A percentile compares a stretch with the other conserved stretches of the same genome.
phyloP scores from a whole-genome alignment of 2,888 invertebrate genomes.

The Ochropacha duplaris region DNA sequence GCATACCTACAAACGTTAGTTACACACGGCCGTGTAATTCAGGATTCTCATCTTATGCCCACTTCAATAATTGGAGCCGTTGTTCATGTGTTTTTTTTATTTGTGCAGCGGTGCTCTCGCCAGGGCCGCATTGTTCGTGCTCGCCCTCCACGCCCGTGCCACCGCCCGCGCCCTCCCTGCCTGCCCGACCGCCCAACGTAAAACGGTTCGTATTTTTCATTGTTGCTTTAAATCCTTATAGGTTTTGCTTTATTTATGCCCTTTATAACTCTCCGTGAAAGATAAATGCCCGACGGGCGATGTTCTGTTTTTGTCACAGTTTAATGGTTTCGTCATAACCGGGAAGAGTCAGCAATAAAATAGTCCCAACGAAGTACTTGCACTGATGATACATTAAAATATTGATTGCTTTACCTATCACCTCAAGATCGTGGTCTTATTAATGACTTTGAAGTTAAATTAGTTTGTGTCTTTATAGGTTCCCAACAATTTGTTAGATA shows the following conservation, averaged over 20 bases:
- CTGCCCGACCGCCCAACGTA: constrained; percentile 58
- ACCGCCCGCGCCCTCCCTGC: constrained; percentile 40
- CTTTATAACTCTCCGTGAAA: constrained; percentile 74
- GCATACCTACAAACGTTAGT: constrained; percentile 36
- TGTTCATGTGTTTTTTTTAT: constrained; percentile 76
- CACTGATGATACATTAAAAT: constrained; percentile 1
- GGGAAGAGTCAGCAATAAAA: constrained; percentile 15
- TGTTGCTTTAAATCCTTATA: constrained; percentile 81
- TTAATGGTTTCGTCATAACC: constrained; percentile 50
- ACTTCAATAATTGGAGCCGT: constrained; percentile 81
- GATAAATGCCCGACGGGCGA: constrained; percentile 70
- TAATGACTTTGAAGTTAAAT: no score
- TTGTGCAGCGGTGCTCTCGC: constrained; percentile 72
- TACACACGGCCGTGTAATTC: constrained; percentile 43
- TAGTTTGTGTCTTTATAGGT: no score
- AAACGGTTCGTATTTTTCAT: constrained; percentile 83
- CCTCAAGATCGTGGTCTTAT: neutral
- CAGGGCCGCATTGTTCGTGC: constrained; percentile 72
- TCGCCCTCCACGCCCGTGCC: constrained; percentile 39
- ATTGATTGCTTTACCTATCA: neutral
- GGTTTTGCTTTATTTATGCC: constrained; percentile 81
- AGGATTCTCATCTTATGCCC: constrained; percentile 63
- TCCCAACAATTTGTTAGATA: no score
- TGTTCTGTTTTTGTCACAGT: constrained; percentile 68
- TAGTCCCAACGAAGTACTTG: neutral